Conservation (phyloP, 1,140 invertebrate species). For the Carposina sasakii region DNA sequence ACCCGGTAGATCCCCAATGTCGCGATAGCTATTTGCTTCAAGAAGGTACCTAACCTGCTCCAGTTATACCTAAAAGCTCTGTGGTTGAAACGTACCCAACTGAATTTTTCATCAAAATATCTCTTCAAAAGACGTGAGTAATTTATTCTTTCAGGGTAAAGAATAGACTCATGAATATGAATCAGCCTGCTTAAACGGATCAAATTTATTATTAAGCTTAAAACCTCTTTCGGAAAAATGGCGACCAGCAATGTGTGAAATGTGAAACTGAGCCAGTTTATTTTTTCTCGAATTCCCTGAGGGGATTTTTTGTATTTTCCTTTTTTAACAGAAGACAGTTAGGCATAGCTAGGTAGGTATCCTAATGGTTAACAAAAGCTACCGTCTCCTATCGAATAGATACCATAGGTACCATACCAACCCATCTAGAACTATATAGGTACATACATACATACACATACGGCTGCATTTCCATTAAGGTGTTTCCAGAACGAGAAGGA, state of each 20-base stretch:
- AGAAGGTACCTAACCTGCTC: conserved; percentile 4
- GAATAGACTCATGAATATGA: conserved; percentile 42
- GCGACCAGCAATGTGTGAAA: no score
- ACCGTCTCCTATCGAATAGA: no score
- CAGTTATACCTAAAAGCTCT: conserved; percentile 18
- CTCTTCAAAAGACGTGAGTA: conserved; percentile 9
- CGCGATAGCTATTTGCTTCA: conserved; percentile 19
- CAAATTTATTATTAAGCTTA: conserved; percentile 37
- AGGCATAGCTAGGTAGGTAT: no score
- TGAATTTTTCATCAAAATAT: conserved; percentile 10
- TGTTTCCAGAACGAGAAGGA: no score
- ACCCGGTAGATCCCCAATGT: background rate
- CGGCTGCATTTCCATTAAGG: no score
- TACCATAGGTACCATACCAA: no score
- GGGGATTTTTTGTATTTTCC: conserved; percentile 13
- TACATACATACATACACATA: no score
- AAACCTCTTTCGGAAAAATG: conserved; percentile 20
- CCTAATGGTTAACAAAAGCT: no score
- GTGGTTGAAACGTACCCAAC: conserved; percentile 17
- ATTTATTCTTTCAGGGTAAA: conserved; percentile 28
- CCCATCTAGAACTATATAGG: no score
- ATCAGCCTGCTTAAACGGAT: conserved; percentile 35
- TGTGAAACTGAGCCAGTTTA: no score
- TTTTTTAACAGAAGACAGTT: conserved; percentile 13
- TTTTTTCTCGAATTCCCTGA: no score